Evolutionary conservation across 1,140 invertebrate genomes (phyloP), one percentile per base, ranked within the genome.

Genomic region (Aphaenogaster rudis): DNA sequence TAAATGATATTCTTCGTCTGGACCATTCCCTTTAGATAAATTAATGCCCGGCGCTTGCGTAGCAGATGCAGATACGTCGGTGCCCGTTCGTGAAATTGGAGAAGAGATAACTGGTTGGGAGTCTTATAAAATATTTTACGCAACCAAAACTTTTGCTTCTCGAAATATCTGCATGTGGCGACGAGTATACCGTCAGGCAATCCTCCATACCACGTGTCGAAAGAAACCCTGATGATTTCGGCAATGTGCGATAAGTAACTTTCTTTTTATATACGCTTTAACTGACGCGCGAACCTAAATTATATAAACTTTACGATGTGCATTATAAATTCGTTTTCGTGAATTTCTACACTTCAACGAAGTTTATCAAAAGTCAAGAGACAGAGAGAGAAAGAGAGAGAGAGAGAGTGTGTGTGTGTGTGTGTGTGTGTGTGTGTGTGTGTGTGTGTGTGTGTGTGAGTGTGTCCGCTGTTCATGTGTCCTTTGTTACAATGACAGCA

Each of bases 1-100:
- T 71, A 71, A 45, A 80, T 52, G 64, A 80, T 80, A 80, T 67
- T 48, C 33, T 81, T 72, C 39, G 39, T 45, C 28, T 13, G 33
- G n/a, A 54, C n/a, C 64, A 45, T 69, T 57, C 66, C 45, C 45
- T 80, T 80, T 57, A 57, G 66, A 71, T 81, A 57, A 57, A 71
- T 81, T 57, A 71, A 81, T 28, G 48, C 15, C 1, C 63, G 21
- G 36, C 36, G 64, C 36, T 45, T 28, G 28, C 36, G 36, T 45
- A 21, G 79, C 79, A 59, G 66, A 81, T 54, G 78, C 13, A n/a
- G 59, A 36, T 36, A 61, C 59, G 15, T 17, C 39, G 21, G 61
- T 48, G 59, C 1, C 11, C 45, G 45, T 39, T 50, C 36, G 36
- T 71, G 50, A 81, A 81, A 81, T 57, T 81, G 52, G 21, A 81